Conservation (phyloP, 1,140 invertebrate genomes). For the Eumeta japonica region DNA sequence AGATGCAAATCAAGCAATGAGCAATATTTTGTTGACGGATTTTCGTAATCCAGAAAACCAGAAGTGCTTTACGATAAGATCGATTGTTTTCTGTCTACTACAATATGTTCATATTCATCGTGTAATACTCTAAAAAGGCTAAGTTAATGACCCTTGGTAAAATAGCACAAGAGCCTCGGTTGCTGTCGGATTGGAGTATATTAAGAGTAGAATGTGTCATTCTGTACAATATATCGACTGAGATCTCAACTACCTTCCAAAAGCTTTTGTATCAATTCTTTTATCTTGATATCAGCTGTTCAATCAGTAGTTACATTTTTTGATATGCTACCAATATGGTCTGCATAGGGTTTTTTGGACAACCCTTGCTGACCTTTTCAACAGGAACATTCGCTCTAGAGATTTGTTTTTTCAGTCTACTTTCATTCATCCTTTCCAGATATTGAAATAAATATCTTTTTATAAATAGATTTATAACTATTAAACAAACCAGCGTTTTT, state of each 20-base stretch:
- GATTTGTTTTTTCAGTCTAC: too few species aligned
- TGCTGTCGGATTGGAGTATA: not conserved
- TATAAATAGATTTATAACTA: too few species aligned
- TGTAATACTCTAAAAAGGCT: not conserved
- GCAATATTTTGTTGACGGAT: not conserved
- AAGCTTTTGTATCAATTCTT: not conserved
- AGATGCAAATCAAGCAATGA: conserved; percentile 1
- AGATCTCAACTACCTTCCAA: not conserved
- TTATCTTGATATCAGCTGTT: not conserved
- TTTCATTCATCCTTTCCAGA: too few species aligned
- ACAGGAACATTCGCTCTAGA: too few species aligned
- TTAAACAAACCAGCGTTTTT: too few species aligned
- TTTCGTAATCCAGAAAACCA: not conserved
- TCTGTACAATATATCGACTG: not conserved
- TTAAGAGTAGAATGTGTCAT: not conserved
- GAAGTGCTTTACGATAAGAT: too few species aligned
- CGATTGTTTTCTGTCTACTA: too few species aligned
- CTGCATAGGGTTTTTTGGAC: too few species aligned
- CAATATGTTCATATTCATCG: not conserved
- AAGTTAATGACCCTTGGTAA: not conserved
- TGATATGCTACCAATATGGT: too few species aligned
- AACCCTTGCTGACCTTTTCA: too few species aligned
- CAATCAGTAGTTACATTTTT: too few species aligned
- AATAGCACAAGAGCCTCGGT: not conserved
- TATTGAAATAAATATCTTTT: too few species aligned